Conservation (phyloP, 2,888 invertebrate species). For the Drosophila phalerata region DNA sequence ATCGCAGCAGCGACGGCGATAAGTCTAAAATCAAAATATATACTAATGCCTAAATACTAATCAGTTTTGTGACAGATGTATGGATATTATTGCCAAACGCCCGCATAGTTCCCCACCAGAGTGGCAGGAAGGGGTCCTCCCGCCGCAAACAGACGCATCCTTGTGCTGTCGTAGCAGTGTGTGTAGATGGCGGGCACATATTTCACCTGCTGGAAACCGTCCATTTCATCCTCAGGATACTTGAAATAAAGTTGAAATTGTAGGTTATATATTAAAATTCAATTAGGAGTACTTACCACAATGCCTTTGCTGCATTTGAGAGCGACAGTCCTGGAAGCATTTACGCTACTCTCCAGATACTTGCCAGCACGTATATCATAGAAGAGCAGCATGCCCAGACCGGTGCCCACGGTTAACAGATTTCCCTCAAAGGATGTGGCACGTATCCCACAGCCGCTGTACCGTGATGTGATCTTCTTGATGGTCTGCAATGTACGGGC, state of each 20-base stretch:
- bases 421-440: conserved; percentile 96
- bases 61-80: conserved; percentile 45
- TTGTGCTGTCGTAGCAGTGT: conserved; percentile 97
- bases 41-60: conserved; percentile 54
- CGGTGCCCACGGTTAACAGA: conserved; percentile 96
- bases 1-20: conserved; percentile 28
- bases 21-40: conserved; percentile 47
- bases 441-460: conserved; percentile 96
- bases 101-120: conserved; percentile 97
- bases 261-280: background rate
- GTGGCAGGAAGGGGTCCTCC: conserved; percentile 97
- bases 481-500: conserved; percentile 93
- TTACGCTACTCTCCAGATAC: conserved; percentile 95
- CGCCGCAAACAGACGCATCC: conserved; percentile 96
- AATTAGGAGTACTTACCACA: conserved; percentile 88
- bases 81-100: conserved; percentile 92
- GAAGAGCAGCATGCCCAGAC: conserved; percentile 95
- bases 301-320: conserved; percentile 95
- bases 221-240: conserved; percentile 95
- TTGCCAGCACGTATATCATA: conserved; percentile 96
- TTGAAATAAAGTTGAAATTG: conserved; percentile 82
- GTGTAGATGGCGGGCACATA: conserved; percentile 98
- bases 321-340: conserved; percentile 94
- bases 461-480: conserved; percentile 93
- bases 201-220: conserved; percentile 93